These are phyloP conservation scores for Pseudoips prasinana DNA, from an alignment of 2,888 invertebrate species.

Conservation along the genomic window DNA sequence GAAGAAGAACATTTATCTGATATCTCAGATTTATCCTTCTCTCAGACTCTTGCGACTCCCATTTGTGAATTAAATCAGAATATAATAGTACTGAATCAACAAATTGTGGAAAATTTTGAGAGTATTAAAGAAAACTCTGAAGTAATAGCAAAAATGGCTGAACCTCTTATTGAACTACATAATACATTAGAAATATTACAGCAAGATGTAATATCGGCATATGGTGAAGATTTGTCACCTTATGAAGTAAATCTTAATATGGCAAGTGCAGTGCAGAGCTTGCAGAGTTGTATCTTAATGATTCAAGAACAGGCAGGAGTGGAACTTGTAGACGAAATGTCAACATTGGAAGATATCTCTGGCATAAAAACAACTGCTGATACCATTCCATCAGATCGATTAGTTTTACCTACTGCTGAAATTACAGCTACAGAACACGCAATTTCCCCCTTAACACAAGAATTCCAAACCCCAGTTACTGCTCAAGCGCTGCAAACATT, in stretches of 20 bases:
- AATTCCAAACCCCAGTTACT: slow-evolving; percentile 38
- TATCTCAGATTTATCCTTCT: slow-evolving; percentile 65
- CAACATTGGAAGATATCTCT: slow-evolving; percentile 82
- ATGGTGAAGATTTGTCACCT: slow-evolving; percentile 49
- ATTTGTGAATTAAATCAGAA: slow-evolving; percentile 62
- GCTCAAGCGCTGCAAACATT: slow-evolving; percentile 62
- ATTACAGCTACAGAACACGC: slow-evolving; percentile 44
- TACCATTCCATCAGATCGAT: slow-evolving; percentile 57
- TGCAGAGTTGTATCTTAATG: slow-evolving; percentile 70
- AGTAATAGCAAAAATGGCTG: slow-evolving; percentile 62
- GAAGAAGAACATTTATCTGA: slow-evolving; percentile 51
- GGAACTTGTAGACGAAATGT: slow-evolving; percentile 77
- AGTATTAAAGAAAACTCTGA: slow-evolving; percentile 48
- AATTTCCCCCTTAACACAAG: slow-evolving; percentile 33
- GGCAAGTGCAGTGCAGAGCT: slow-evolving; percentile 60
- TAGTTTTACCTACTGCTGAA: slow-evolving; percentile 52
- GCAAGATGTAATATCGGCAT: slow-evolving; percentile 69
- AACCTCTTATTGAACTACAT: slow-evolving; percentile 69
- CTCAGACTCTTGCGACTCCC: slow-evolving; percentile 58
- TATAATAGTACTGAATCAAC: slow-evolving; percentile 55
- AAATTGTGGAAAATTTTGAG: slow-evolving; percentile 57
- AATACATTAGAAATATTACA: slow-evolving; percentile 69
- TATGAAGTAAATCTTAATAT: slow-evolving; percentile 52
- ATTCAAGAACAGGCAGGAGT: slow-evolving; percentile 71
- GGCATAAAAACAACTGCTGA: slow-evolving; percentile 81